A percentile compares a stretch with the other conserved stretches of the same genome.
Evolutionary conservation across 2,797 vertebrate species (phyloP).

Genomic region (Brotula barbata): DNA sequence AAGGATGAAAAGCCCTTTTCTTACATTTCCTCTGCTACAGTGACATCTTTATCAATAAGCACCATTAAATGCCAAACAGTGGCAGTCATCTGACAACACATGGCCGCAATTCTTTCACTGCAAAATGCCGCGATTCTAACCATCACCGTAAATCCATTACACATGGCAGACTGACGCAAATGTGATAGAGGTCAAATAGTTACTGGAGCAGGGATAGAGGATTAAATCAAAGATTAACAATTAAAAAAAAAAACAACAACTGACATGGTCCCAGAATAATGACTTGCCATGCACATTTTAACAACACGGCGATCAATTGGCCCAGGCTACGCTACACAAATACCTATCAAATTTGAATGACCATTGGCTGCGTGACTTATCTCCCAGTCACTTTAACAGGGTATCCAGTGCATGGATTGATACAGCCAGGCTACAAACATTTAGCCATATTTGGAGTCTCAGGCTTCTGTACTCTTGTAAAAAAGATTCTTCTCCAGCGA

Average conservation of each 20-base stretch:
- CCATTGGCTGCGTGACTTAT: neutral
- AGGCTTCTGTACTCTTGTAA: constrained; percentile 52
- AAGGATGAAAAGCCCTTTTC: constrained; percentile 19
- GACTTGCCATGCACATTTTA: constrained; percentile 62
- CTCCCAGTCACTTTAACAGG: constrained; percentile 33
- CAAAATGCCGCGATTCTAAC: constrained; percentile 20
- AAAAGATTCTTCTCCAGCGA: constrained; percentile 51
- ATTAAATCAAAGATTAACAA: constrained; percentile 53
- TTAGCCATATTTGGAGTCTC: constrained; percentile 52
- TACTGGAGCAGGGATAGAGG: constrained; percentile 42
- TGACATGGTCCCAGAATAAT: constrained; percentile 56
- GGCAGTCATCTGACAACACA: constrained; percentile 21
- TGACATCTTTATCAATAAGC: constrained; percentile 61
- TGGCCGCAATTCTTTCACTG: constrained; percentile 21
- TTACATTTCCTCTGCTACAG: constrained; percentile 20
- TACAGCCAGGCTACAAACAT: constrained; percentile 52
- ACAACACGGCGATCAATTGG: constrained; percentile 58
- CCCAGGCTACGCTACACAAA: constrained; percentile 39
- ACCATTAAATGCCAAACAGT: constrained; percentile 45
- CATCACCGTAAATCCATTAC: constrained; percentile 54
- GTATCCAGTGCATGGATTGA: constrained; percentile 48
- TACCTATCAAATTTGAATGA: constrained; percentile 54
- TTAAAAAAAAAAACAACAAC: constrained; percentile 46
- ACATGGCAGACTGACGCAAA: constrained; percentile 37
- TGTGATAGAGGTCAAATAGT: constrained; percentile 60